Percentiles rank a stretch among this genome's conserved stretches.
These are phyloP conservation scores for Scolopax mira DNA, from an alignment of 2,113 vertebrate genomes.

Conservation along the genomic window DNA sequence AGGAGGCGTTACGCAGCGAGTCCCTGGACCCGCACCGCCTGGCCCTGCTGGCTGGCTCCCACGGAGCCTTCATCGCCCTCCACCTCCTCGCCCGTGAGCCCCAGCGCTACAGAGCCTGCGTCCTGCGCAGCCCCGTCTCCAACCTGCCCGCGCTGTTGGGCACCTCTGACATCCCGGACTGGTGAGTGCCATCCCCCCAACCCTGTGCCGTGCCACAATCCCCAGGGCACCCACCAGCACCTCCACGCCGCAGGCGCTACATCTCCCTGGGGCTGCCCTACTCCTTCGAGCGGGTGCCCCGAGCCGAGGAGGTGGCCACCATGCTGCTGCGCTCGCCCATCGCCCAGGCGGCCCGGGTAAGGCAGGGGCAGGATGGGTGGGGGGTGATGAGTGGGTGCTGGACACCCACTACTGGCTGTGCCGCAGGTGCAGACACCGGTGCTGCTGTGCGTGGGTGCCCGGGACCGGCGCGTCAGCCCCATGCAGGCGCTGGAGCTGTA, in stretches of 20 bases:
- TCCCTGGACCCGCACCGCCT: slow-evolving; percentile 72
- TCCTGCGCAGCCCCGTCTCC: slow-evolving; percentile 79
- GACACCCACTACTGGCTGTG: background rate
- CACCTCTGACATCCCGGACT: slow-evolving; percentile 85
- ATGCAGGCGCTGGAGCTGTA: slow-evolving; percentile 84
- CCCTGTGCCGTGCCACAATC: accelerated
- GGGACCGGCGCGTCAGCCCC: slow-evolving; percentile 80
- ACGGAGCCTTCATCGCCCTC: slow-evolving; percentile 83
- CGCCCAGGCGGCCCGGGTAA: slow-evolving; percentile 71
- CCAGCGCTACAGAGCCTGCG: slow-evolving; percentile 78
- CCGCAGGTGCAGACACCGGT: slow-evolving; percentile 75
- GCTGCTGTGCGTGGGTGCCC: slow-evolving; percentile 79
- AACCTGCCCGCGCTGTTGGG: slow-evolving; percentile 81
- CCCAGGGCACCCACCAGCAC: background rate
- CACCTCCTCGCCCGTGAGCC: slow-evolving; percentile 81
- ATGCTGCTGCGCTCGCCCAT: slow-evolving; percentile 83
- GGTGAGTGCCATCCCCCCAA: slow-evolving; percentile 65
- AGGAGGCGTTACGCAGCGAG: slow-evolving; percentile 55
- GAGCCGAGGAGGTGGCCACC: slow-evolving; percentile 66
- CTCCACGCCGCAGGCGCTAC: slow-evolving; percentile 70
- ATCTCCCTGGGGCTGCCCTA: slow-evolving; percentile 77
- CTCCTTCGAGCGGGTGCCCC: slow-evolving; percentile 77
- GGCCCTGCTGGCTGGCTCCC: slow-evolving; percentile 83
- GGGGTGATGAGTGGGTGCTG: accelerated
- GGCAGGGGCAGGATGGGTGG: background rate